Conservation (phyloP, 2,888 invertebrate genomes). For the Pandemis cinnamomeana region DNA sequence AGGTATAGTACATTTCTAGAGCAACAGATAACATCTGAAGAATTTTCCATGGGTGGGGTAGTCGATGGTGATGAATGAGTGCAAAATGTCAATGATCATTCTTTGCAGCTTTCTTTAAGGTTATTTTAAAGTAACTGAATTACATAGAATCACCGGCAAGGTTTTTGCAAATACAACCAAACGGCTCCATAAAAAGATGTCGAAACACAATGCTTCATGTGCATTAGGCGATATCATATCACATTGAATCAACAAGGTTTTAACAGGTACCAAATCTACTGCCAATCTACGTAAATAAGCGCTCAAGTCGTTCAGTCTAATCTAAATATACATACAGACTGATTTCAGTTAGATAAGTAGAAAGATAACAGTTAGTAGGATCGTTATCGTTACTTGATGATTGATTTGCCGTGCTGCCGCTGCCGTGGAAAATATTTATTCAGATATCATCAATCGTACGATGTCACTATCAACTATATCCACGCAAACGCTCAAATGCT, state of each 20-base stretch:
- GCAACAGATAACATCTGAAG: neutral
- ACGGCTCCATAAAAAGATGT: neutral
- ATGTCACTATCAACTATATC: conserved; percentile 11
- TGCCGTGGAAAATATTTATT: conserved; percentile 25
- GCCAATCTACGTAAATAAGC: neutral
- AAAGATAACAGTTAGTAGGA: conserved; percentile 21
- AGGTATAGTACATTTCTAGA: neutral
- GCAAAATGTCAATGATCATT: too few species aligned
- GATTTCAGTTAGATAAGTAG: conserved; percentile 19
- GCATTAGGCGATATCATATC: neutral
- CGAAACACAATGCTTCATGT: neutral
- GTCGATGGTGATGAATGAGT: too few species aligned
- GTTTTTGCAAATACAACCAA: neutral
- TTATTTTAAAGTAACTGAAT: too few species aligned
- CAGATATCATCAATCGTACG: conserved; percentile 24
- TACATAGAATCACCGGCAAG: neutral
- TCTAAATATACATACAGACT: conserved; percentile 21
- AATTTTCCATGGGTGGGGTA: neutral
- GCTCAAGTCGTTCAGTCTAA: neutral
- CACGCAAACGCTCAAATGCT: conserved; percentile 9
- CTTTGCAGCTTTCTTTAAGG: too few species aligned
- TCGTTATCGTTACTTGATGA: conserved; percentile 24
- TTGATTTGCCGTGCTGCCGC: conserved; percentile 24
- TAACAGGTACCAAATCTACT: neutral
- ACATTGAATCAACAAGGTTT: neutral